A percentile compares a stretch with the other conserved stretches of the same genome.
phyloP scores from a whole-genome alignment of 2,113 vertebrate species.

The Potamarius usumacintae region DNA sequence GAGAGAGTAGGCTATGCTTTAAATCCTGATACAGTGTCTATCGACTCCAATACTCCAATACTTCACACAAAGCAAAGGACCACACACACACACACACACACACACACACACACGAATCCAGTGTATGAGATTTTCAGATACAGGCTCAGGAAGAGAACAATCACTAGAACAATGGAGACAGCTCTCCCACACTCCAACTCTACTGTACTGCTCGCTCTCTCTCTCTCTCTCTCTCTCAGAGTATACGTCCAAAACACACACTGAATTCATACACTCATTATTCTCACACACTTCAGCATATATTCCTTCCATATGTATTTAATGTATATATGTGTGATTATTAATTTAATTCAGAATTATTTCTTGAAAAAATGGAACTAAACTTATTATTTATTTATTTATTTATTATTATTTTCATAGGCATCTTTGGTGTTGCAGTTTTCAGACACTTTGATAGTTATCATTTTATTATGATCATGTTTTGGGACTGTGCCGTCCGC shows the following conservation, averaged over 20 bases:
- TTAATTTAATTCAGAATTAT: neutral
- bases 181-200: constrained; percentile 1
- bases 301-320: neutral
- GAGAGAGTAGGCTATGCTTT: neutral
- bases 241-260: neutral
- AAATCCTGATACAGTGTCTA: neutral
- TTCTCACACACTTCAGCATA: neutral
- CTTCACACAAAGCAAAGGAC: neutral
- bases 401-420: neutral
- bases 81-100: constrained; percentile 14
- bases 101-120: neutral
- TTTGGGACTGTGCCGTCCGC: neutral
- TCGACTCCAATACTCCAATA: neutral
- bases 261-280: neutral
- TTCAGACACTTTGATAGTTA: neutral
- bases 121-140: neutral
- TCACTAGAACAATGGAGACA: constrained; percentile 34
- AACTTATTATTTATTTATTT: neutral
- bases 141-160: constrained; percentile 9
- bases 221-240: neutral
- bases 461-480: neutral
- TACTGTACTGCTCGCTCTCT: constrained; percentile 17
- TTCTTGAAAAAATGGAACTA: neutral
- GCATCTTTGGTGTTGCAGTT: neutral
- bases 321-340: neutral